A percentile compares a stretch with the other conserved stretches of the same genome.
phyloP scores from a whole-genome alignment of 1,140 invertebrate species.

The Carcinoscorpius rotundicauda region DNA sequence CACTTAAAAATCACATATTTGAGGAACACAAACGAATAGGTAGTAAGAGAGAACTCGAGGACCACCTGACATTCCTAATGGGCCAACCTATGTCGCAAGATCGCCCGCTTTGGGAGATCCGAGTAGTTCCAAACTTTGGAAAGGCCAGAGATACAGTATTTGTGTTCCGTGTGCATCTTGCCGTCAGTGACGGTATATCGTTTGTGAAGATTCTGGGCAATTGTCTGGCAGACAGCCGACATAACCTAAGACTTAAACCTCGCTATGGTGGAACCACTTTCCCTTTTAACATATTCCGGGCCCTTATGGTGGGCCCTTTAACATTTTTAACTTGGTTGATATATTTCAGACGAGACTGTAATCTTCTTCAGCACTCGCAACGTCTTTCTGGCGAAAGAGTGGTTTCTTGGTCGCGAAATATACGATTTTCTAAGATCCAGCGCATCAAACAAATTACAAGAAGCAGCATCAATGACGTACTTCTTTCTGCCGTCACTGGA shows the following conservation, averaged over 20 bases:
- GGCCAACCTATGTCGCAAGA: slow-evolving; percentile 32
- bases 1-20: slow-evolving; percentile 42
- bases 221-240: slow-evolving; percentile 37
- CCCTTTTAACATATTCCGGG: slow-evolving; percentile 35
- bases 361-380: slow-evolving; percentile 27
- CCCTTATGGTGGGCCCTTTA: slow-evolving; percentile 41
- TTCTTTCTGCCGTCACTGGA: slow-evolving; percentile 41
- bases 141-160: slow-evolving; percentile 37
- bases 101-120: slow-evolving; percentile 44
- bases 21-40: slow-evolving; percentile 30
- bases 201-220: slow-evolving; percentile 37
- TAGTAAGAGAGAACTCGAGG: slow-evolving; percentile 32
- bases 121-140: slow-evolving; percentile 36
- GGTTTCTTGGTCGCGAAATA: slow-evolving; percentile 38
- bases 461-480: slow-evolving; percentile 42
- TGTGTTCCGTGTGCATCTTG: slow-evolving; percentile 42
- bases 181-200: slow-evolving; percentile 43
- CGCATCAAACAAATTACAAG: slow-evolving; percentile 41
- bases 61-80: slow-evolving; percentile 37
- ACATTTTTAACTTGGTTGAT: slow-evolving; percentile 40
- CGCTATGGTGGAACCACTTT: slow-evolving; percentile 36
- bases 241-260: slow-evolving; percentile 25
- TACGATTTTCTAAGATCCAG: slow-evolving; percentile 32
- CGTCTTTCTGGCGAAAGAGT: slow-evolving; percentile 28
- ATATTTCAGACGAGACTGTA: slow-evolving; percentile 27